These are phyloP conservation scores for Myotis planiceps DNA, from an alignment of 2,797 vertebrate genomes.

Conservation along the genomic window DNA sequence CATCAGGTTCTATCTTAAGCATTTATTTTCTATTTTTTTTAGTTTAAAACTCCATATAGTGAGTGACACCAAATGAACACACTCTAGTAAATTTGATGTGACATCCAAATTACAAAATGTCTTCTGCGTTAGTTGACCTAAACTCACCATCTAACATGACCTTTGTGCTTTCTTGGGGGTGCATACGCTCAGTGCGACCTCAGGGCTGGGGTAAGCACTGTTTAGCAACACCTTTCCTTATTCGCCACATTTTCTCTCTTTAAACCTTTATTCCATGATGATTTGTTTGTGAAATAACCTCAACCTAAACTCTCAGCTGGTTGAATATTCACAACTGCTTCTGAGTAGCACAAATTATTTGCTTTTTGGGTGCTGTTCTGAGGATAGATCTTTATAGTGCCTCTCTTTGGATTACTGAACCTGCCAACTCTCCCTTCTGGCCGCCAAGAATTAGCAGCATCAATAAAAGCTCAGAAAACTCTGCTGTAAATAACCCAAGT, in stretches of 20 bases:
- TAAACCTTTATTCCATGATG: neutral
- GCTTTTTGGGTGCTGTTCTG: conserved; percentile 10
- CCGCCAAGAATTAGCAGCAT: conserved; percentile 70
- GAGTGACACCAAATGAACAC: neutral
- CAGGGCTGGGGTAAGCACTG: neutral
- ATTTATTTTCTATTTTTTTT: neutral
- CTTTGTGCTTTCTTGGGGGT: neutral
- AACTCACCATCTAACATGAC: neutral
- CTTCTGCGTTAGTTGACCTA: neutral
- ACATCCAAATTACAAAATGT: neutral
- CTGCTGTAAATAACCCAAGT: conserved; percentile 77
- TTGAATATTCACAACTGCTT: conserved; percentile 62
- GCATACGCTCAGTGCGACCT: neutral
- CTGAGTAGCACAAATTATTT: conserved; percentile 69
- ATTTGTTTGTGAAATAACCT: conserved; percentile 61
- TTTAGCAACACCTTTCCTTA: neutral
- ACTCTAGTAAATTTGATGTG: neutral
- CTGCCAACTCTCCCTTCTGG: conserved; percentile 31
- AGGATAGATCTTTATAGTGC: neutral
- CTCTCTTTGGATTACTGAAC: neutral
- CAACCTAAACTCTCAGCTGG: conserved; percentile 4
- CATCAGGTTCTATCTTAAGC: neutral
- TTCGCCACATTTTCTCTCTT: neutral
- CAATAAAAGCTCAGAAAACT: conserved; percentile 63
- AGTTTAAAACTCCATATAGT: neutral